Evolutionary conservation across 2,888 invertebrate species (phyloP).

Genomic region (Sesia bembeciformis): DNA sequence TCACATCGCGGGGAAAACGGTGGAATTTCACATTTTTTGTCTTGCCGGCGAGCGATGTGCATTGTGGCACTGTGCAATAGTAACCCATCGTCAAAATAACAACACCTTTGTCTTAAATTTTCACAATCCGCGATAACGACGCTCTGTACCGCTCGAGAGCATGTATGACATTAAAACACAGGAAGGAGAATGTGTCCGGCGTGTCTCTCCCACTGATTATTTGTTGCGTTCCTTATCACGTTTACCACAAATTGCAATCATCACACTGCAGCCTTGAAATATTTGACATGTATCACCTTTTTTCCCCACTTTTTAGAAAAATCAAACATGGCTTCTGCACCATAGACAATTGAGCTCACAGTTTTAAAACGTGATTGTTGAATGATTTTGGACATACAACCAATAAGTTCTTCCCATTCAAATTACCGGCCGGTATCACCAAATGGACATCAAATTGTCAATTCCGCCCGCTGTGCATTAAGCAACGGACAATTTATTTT

Average conservation of each 20-base stretch:
- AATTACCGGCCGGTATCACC: no score
- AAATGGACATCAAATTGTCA: no score
- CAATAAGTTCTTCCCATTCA: no score
- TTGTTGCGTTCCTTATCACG: slow-evolving; percentile 63
- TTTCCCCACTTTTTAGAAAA: slow-evolving; percentile 45
- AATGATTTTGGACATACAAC: no score
- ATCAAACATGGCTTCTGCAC: slow-evolving; percentile 21
- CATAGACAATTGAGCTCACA: neutral
- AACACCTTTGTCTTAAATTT: slow-evolving; percentile 31
- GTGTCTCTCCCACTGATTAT: slow-evolving; percentile 28
- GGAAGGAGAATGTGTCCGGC: slow-evolving; percentile 11
- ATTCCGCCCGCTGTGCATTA: no score
- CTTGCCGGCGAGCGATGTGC: slow-evolving; percentile 70
- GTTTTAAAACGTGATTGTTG: neutral
- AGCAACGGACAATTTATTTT: no score
- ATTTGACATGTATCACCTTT: slow-evolving; percentile 70
- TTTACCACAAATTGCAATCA: slow-evolving; percentile 64
- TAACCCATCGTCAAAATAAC: slow-evolving; percentile 53
- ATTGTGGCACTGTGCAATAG: slow-evolving; percentile 70
- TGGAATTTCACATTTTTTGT: slow-evolving; percentile 71
- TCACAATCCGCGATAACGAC: slow-evolving; percentile 16
- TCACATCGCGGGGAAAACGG: slow-evolving; percentile 56
- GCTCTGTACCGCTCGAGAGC: slow-evolving; percentile 3
- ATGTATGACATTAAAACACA: slow-evolving; percentile 15
- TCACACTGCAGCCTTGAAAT: slow-evolving; percentile 55